Percentiles rank a stretch among this genome's conserved stretches.
Conservation (phyloP, 1,140 invertebrate species). For the Calliphora vicina region DNA sequence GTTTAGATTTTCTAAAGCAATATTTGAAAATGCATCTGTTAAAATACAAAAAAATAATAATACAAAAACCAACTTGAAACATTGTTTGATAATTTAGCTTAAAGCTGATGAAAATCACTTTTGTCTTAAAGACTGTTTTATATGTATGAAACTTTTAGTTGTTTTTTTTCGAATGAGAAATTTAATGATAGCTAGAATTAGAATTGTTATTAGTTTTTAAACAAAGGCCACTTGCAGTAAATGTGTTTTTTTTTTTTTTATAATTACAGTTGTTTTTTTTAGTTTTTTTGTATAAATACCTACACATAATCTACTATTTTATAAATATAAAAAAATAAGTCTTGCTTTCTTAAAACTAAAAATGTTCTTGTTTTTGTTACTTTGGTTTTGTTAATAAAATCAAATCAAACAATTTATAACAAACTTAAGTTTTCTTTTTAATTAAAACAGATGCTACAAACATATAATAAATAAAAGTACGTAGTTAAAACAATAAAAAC, state of each 20-base stretch:
- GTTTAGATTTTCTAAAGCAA: too few relatives aligned
- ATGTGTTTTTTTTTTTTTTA: too few relatives aligned
- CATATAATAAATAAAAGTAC: too few relatives aligned
- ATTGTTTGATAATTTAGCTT: background rate
- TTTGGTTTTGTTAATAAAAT: background rate
- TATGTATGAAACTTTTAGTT: background rate
- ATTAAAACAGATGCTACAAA: too few relatives aligned
- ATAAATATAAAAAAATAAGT: background rate
- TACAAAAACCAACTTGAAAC: background rate
- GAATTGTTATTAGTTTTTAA: background rate
- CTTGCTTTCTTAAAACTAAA: background rate
- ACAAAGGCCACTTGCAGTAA: background rate
- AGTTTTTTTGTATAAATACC: background rate
- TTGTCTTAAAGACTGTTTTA: background rate
- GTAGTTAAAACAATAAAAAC: too few relatives aligned
- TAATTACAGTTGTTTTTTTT: too few relatives aligned
- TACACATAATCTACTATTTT: background rate
- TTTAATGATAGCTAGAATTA: background rate
- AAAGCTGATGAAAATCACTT: background rate
- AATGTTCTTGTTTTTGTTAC: background rate
- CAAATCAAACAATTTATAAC: background rate
- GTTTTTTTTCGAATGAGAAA: background rate
- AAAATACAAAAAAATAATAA: background rate
- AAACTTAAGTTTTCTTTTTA: too few relatives aligned
- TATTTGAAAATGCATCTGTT: conserved; percentile 1